Evolutionary conservation across 2,797 vertebrate species (phyloP).

Genomic region (Phataginus tricuspis): DNA sequence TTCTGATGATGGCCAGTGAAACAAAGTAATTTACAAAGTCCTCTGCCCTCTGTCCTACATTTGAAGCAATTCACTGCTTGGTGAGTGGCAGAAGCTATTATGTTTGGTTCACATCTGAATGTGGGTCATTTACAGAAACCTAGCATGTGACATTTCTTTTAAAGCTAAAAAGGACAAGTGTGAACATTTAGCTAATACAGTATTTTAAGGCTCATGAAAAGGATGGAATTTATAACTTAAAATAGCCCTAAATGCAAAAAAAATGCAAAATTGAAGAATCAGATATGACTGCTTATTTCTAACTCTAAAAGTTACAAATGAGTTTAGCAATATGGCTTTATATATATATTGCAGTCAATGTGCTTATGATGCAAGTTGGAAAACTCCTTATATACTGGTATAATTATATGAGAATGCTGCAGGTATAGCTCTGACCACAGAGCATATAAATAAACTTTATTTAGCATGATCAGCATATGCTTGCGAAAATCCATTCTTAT

Average conservation of each 20-base stretch:
- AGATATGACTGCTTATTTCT: not conserved
- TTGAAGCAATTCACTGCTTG: constrained; percentile 84
- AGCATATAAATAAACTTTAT: not conserved
- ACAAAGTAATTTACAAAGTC: constrained; percentile 90
- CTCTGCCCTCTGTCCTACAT: constrained; percentile 91
- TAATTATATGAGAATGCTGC: not conserved
- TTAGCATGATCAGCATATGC: not conserved
- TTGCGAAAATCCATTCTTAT: not conserved
- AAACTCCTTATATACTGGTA: not conserved
- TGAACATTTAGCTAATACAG: constrained; percentile 65
- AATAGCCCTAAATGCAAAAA: constrained; percentile 36
- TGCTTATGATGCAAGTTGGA: not conserved
- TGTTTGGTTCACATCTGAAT: constrained; percentile 89
- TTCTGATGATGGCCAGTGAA: constrained; percentile 88
- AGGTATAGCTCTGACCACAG: not conserved
- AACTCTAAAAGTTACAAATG: not conserved
- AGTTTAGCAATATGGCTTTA: not conserved
- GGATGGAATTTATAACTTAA: not conserved
- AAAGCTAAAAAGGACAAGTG: constrained; percentile 79
- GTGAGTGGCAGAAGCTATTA: constrained; percentile 92
- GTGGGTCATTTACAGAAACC: constrained; percentile 89
- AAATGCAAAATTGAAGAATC: not conserved
- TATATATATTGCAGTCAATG: not conserved
- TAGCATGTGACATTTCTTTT: constrained; percentile 82
- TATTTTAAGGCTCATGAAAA: constrained; percentile 52